Conservation (phyloP, 2,113 vertebrate species). For the Myrmecobius fasciatus region DNA sequence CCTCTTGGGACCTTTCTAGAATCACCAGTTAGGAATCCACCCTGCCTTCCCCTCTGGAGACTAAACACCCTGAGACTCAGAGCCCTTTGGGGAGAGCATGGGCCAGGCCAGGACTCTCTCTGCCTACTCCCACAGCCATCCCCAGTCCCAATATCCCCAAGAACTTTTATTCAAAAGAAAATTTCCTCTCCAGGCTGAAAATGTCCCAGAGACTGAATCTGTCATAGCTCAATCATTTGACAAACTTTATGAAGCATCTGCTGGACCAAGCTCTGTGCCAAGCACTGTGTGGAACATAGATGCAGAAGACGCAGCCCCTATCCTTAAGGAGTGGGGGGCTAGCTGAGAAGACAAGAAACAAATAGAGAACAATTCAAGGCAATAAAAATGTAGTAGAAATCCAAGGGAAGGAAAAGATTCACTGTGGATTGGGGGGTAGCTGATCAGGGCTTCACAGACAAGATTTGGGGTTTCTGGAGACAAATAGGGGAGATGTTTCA, state of each 20-base stretch:
- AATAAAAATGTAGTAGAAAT: not conserved
- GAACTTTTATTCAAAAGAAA: slow-evolving; percentile 12
- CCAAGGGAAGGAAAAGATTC: not conserved
- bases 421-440: not conserved
- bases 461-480: not conserved
- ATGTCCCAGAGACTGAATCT: not conserved
- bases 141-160: not conserved
- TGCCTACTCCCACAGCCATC: not conserved
- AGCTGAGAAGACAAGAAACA: not conserved
- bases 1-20: not conserved
- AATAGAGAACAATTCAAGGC: not conserved
- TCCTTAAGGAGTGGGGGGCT: not conserved
- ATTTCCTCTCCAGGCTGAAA: slow-evolving; percentile 23
- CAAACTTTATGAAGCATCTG: not conserved
- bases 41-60: not conserved
- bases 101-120: not conserved
- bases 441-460: not conserved
- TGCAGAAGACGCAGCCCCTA: not conserved
- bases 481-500: not conserved
- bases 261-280: not conserved
- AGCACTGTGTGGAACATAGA: not conserved
- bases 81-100: not conserved
- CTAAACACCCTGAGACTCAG: not conserved
- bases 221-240: not conserved
- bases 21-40: not conserved